Percentiles rank a stretch among this genome's conserved stretches.
phyloP scores from a whole-genome alignment of 92 coral and sea anemone species.

The Actinernus sp. region DNA sequence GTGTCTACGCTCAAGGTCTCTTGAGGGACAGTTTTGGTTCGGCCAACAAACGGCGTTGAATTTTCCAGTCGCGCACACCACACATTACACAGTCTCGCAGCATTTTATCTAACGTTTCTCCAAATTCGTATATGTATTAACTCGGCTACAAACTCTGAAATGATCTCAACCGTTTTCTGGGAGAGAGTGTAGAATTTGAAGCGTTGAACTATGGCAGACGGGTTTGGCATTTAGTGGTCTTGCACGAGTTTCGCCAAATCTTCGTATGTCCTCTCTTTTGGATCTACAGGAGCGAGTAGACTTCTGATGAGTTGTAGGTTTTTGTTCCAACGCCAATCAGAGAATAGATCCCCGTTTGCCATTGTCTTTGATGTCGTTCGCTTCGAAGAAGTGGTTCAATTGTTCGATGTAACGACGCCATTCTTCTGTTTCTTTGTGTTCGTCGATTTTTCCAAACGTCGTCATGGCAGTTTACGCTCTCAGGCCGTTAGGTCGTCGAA shows the following conservation, averaged over 20 bases:
- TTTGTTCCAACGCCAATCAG: slow-evolving; percentile 34
- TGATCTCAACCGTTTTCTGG: too few relatives aligned
- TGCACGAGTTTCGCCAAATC: slow-evolving; percentile 17
- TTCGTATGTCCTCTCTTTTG: slow-evolving; percentile 27
- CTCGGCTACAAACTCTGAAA: slow-evolving; percentile 19
- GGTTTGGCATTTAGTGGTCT: slow-evolving; percentile 37
- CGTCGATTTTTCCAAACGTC: too few relatives aligned
- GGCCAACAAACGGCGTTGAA: slow-evolving; percentile 21
- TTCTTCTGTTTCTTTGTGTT: slow-evolving; percentile 20
- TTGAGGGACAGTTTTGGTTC: slow-evolving; percentile 28
- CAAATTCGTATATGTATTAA: slow-evolving; percentile 33
- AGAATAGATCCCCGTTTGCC: slow-evolving; percentile 31
- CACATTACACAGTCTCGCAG: slow-evolving; percentile 54
- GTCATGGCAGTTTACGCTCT: too few relatives aligned
- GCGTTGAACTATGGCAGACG: too few relatives aligned
- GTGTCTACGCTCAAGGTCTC: too few relatives aligned
- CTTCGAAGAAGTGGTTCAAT: slow-evolving; percentile 25
- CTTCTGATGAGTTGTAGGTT: slow-evolving; percentile 46
- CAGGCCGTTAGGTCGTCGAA: slow-evolving; percentile 1
- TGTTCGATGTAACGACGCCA: slow-evolving; percentile 47
- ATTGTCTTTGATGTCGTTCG: slow-evolving; percentile 32
- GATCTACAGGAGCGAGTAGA: slow-evolving; percentile 32
- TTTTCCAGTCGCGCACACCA: slow-evolving; percentile 28
- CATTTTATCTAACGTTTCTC: slow-evolving; percentile 33
- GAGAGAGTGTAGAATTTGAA: too few relatives aligned